A percentile compares a stretch with the other conserved stretches of the same genome.
These are phyloP conservation scores for Syngnathus floridae DNA, from an alignment of 2,113 vertebrate genomes.

Conservation along the genomic window DNA sequence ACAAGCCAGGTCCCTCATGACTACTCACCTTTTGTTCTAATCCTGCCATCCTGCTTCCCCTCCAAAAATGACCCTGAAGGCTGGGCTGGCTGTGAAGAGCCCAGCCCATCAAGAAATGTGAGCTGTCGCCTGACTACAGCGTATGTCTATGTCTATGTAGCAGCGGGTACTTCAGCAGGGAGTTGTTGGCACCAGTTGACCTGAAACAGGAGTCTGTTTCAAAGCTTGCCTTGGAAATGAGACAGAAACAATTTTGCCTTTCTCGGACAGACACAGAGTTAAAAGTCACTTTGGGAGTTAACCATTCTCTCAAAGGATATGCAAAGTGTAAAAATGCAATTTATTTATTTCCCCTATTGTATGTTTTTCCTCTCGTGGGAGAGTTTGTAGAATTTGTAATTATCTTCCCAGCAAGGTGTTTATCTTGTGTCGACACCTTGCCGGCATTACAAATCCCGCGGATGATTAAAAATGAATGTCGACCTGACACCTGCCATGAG, in stretches of 20 bases:
- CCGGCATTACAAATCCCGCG: neutral
- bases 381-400: constrained; percentile 7
- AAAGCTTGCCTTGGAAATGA: constrained; percentile 5
- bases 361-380: neutral
- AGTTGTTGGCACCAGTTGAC: neutral
- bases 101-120: neutral
- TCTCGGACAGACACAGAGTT: neutral
- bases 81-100: neutral
- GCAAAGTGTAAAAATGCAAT: neutral
- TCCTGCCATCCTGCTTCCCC: neutral
- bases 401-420: constrained; percentile 2
- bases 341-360: neutral
- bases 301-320: neutral
- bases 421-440: neutral
- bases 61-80: neutral
- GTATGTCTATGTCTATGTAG: neutral
- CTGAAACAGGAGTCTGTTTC: neutral
- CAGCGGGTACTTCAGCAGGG: neutral
- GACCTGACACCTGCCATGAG: neutral
- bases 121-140: neutral
- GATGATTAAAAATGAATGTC: constrained; percentile 3
- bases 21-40: neutral
- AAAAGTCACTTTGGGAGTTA: neutral
- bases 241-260: neutral
- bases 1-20: neutral